Conservation (phyloP, 2,797 vertebrate genomes). For the Fistularia tabacaria region DNA sequence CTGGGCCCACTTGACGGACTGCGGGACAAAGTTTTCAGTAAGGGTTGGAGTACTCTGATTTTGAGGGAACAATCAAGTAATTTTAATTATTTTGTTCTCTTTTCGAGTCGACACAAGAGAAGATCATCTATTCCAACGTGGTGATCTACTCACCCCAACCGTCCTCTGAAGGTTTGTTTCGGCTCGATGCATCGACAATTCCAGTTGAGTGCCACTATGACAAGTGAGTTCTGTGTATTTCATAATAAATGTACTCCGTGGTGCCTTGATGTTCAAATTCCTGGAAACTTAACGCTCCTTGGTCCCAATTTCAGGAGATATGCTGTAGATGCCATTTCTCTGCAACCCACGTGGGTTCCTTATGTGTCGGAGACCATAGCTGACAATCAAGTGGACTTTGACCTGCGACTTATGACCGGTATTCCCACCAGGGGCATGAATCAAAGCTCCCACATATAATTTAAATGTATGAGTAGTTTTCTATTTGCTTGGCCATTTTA, state of each 20-base stretch:
- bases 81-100: neutral
- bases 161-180: slow-evolving; percentile 53
- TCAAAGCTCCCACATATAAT: no score
- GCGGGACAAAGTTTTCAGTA: slow-evolving; percentile 65
- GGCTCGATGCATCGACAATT: slow-evolving; percentile 47
- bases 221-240: slow-evolving; percentile 40
- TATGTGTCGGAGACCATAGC: slow-evolving; percentile 25
- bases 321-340: slow-evolving; percentile 39
- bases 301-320: slow-evolving; percentile 45
- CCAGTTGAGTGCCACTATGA: slow-evolving; percentile 69
- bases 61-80: neutral
- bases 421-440: neutral
- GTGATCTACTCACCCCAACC: slow-evolving; percentile 60
- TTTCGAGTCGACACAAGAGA: slow-evolving; percentile 56
- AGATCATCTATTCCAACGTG: slow-evolving; percentile 63
- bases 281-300: no score
- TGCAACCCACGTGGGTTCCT: slow-evolving; percentile 60
- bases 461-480: no score
- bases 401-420: slow-evolving; percentile 67
- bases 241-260: neutral
- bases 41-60: slow-evolving; percentile 14
- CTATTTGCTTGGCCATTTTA: no score
- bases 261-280: neutral
- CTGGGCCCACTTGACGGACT: slow-evolving; percentile 42
- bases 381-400: slow-evolving; percentile 58